Conservation (phyloP, 2,797 vertebrate species). For the Ctenopoma multispine region DNA sequence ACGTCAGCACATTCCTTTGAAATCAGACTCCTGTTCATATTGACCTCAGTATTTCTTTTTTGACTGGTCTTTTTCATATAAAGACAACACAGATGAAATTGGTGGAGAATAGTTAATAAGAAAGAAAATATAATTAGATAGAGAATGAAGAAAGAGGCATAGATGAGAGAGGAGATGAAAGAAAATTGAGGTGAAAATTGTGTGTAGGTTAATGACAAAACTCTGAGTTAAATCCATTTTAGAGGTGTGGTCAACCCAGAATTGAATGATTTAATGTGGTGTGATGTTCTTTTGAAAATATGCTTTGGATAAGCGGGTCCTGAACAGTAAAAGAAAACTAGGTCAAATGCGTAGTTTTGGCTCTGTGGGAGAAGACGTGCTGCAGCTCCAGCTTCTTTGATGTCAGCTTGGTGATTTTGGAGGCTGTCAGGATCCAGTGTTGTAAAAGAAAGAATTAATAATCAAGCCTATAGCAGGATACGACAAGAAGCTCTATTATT, state of each 20-base stretch:
- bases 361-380: conserved; percentile 34
- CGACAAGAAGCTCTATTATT: conserved; percentile 12
- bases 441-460: conserved; percentile 40
- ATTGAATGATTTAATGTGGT: conserved; percentile 39
- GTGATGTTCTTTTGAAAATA: conserved; percentile 42
- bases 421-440: conserved; percentile 44
- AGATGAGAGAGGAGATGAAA: conserved; percentile 60
- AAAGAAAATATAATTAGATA: conserved; percentile 59
- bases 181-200: conserved; percentile 52
- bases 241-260: conserved; percentile 36
- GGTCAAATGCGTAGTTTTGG: conserved; percentile 64
- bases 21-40: conserved; percentile 47
- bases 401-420: conserved; percentile 51
- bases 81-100: conserved; percentile 40
- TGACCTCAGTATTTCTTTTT: conserved; percentile 16
- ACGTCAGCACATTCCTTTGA: conserved; percentile 63
- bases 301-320: conserved; percentile 25
- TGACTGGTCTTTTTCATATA: conserved; percentile 18
- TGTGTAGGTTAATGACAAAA: conserved; percentile 42
- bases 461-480: conserved; percentile 32
- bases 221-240: conserved; percentile 39
- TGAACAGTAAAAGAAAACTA: conserved; percentile 51
- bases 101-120: conserved; percentile 39
- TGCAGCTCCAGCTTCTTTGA: conserved; percentile 60
- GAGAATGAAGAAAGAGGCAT: conserved; percentile 29